Evolutionary conservation across 2,888 invertebrate genomes (phyloP).

Genomic region (Drosophila atripex): DNA sequence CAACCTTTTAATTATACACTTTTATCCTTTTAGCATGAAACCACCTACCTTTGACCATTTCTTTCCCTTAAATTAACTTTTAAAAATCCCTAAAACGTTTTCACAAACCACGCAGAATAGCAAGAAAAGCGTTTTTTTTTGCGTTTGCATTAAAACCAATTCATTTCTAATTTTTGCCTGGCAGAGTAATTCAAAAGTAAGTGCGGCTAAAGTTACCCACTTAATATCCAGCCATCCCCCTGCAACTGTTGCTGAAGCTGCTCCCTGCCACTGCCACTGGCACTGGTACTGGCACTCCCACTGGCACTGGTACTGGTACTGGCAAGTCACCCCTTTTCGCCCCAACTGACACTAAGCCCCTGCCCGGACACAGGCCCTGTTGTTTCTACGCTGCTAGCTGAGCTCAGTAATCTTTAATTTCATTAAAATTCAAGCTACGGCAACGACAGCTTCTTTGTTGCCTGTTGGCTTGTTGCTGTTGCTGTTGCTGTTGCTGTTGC

Average conservation of each 20-base stretch:
- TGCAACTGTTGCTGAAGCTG: slow-evolving; percentile 1
- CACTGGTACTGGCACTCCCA: too few relatives aligned
- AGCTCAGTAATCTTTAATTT: slow-evolving; percentile 73
- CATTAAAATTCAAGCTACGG: slow-evolving; percentile 65
- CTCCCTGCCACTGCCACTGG: too few relatives aligned
- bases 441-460: slow-evolving; percentile 48
- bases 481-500: slow-evolving; percentile 20
- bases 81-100: neutral
- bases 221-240: neutral
- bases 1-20: neutral
- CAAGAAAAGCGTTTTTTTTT: too few relatives aligned
- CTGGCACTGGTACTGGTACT: too few relatives aligned
- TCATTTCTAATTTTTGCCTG: neutral
- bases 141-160: too few relatives aligned
- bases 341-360: neutral
- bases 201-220: neutral
- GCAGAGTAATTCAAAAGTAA: neutral
- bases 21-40: neutral
- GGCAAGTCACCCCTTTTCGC: neutral
- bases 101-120: neutral
- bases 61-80: neutral
- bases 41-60: neutral
- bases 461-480: slow-evolving; percentile 25
- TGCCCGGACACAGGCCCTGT: neutral
- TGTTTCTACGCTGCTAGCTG: slow-evolving; percentile 31